A percentile compares a stretch with the other conserved stretches of the same genome.
These are phyloP conservation scores for Manis pentadactyla DNA, from an alignment of 2,797 vertebrate genomes.

Conservation along the genomic window DNA sequence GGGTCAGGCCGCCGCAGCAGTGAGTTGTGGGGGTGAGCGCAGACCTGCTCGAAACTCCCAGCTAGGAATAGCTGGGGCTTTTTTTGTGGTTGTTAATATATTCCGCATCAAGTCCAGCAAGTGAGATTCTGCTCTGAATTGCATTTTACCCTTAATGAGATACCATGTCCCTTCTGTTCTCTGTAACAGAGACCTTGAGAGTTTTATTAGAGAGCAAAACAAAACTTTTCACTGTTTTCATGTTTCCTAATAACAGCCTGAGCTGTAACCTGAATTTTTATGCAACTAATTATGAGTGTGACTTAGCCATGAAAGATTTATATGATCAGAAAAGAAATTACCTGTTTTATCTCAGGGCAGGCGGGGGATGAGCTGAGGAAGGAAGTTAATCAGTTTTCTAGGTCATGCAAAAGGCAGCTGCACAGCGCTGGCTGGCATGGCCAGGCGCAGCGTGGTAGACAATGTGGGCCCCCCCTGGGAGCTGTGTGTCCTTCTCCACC, in stretches of 20 bases:
- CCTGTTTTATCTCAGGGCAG: slow-evolving; percentile 8
- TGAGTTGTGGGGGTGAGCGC: background rate
- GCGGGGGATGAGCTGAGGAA: background rate
- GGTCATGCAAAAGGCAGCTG: slow-evolving; percentile 54
- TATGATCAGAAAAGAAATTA: slow-evolving; percentile 62
- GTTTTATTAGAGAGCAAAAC: slow-evolving; percentile 49
- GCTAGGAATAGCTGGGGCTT: background rate
- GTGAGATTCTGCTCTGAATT: slow-evolving; percentile 56
- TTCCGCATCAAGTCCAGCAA: slow-evolving; percentile 41
- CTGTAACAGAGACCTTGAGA: slow-evolving; percentile 65
- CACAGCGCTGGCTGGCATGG: rapidly evolving
- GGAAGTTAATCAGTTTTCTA: slow-evolving; percentile 69
- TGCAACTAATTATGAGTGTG: slow-evolving; percentile 51
- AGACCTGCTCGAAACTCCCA: background rate
- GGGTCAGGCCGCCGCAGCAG: rapidly evolving
- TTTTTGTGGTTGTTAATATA: background rate
- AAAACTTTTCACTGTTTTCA: background rate
- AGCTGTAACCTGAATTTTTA: slow-evolving; percentile 76
- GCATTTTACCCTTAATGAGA: slow-evolving; percentile 71
- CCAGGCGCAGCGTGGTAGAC: background rate
- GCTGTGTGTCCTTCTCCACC: background rate
- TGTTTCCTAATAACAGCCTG: slow-evolving; percentile 63
- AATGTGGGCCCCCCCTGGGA: background rate
- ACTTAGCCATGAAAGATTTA: slow-evolving; percentile 72
- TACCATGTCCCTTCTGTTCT: slow-evolving; percentile 56